Conservation (phyloP, 1,140 invertebrate species). For the Antheraea mylitta region DNA sequence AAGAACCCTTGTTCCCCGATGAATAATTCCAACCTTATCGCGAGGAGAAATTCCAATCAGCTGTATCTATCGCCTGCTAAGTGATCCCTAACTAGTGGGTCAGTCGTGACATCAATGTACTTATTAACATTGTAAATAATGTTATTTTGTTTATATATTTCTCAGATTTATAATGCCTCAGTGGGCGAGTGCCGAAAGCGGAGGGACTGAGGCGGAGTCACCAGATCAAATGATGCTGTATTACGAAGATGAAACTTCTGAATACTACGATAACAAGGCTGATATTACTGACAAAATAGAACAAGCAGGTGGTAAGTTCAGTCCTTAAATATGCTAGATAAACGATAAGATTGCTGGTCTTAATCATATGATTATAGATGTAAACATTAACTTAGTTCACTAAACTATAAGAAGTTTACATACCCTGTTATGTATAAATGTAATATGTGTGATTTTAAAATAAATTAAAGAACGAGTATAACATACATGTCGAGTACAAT, state of each 20-base stretch:
- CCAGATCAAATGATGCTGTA: conserved; percentile 57
- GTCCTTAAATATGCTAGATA: background rate
- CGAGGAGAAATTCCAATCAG: no score
- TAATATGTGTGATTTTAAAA: background rate
- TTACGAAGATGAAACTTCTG: conserved; percentile 52
- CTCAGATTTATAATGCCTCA: conserved; percentile 62
- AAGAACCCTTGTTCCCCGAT: no score
- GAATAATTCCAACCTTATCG: no score
- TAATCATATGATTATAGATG: no score
- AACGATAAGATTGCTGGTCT: no score
- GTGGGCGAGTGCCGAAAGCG: conserved; percentile 56
- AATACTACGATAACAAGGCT: conserved; percentile 50
- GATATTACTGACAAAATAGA: conserved; percentile 54
- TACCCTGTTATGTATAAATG: background rate
- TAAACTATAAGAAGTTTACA: no score
- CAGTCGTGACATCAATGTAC: background rate
- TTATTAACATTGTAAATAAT: background rate
- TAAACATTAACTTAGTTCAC: no score
- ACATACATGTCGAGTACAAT: conserved; percentile 25
- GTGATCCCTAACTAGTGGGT: background rate
- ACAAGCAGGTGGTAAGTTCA: conserved; percentile 48
- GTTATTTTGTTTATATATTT: conserved; percentile 17
- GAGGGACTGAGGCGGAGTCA: conserved; percentile 51
- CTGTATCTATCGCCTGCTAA: background rate
- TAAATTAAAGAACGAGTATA: background rate